Percentiles rank a stretch among this genome's conserved stretches.
These are phyloP conservation scores for Melanostigma gelatinosum DNA, from an alignment of 2,113 vertebrate genomes.

Conservation along the genomic window DNA sequence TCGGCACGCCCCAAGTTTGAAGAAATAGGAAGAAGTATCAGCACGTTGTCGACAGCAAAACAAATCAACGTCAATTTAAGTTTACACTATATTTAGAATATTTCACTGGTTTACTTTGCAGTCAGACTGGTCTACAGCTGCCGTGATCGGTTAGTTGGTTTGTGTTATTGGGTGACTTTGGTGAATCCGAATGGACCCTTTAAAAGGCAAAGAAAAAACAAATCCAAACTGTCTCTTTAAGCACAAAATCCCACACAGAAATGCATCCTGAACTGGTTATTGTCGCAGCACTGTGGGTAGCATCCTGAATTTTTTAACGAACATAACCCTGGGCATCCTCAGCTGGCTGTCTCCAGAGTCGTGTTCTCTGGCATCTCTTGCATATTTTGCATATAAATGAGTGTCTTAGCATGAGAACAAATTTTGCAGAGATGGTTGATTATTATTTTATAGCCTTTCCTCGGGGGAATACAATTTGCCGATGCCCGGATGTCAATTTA, in stretches of 20 bases:
- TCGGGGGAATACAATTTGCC: conserved; percentile 27
- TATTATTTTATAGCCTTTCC: conserved; percentile 19
- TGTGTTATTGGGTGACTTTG: not conserved
- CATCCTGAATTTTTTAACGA: conserved; percentile 6
- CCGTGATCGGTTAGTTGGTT: too few relatives aligned
- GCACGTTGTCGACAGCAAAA: too few relatives aligned
- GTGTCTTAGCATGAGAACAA: not conserved
- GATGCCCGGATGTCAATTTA: conserved; percentile 28
- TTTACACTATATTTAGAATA: not conserved
- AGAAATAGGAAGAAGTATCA: too few relatives aligned
- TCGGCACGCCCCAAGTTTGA: too few relatives aligned
- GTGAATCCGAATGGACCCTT: not conserved
- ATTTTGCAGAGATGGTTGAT: conserved; percentile 32
- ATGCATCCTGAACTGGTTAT: not conserved
- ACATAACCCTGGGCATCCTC: conserved; percentile 3
- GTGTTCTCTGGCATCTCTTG: conserved; percentile 23
- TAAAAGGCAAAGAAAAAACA: not conserved
- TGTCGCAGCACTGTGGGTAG: not conserved
- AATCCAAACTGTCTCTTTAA: not conserved
- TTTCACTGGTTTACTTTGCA: not conserved
- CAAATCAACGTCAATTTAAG: too few relatives aligned
- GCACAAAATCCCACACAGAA: not conserved
- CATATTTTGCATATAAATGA: conserved; percentile 27
- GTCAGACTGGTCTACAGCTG: too few relatives aligned
- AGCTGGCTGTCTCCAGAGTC: conserved; percentile 20